phyloP scores from a whole-genome alignment of 2,888 invertebrate genomes.

The Laspeyria flexula region DNA sequence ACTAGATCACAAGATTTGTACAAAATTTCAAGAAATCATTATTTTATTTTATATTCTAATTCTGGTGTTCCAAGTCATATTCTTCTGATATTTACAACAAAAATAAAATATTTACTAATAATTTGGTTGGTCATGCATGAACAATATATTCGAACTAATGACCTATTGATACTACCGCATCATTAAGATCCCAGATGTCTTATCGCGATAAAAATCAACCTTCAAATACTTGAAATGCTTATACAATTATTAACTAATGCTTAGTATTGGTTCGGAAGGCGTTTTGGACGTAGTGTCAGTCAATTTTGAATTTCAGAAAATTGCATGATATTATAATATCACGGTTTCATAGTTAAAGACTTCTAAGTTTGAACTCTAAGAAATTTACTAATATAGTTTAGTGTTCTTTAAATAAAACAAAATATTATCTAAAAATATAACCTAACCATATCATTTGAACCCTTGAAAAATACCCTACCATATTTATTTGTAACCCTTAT shows the following conservation, averaged over 20 bases:
- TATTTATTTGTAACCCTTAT: no score
- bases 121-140: constrained; percentile 35
- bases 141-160: constrained; percentile 43
- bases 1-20: no score
- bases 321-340: no score
- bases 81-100: background rate
- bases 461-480: background rate
- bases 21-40: no score
- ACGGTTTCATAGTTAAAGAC: no score
- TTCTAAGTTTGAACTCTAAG: no score
- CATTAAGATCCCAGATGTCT: constrained; percentile 48
- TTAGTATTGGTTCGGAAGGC: background rate
- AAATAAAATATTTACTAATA: constrained; percentile 8
- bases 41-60: no score
- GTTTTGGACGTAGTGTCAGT: background rate
- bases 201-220: constrained; percentile 51
- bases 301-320: background rate
- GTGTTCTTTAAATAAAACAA: no score
- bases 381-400: no score
- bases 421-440: no score
- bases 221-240: constrained; percentile 47
- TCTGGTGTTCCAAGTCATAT: background rate
- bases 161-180: constrained; percentile 58
- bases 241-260: constrained; percentile 32
- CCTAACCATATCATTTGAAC: no score